Evolutionary conservation across 2,888 invertebrate genomes (phyloP).

Genomic region (Sarcophaga subvicina): DNA sequence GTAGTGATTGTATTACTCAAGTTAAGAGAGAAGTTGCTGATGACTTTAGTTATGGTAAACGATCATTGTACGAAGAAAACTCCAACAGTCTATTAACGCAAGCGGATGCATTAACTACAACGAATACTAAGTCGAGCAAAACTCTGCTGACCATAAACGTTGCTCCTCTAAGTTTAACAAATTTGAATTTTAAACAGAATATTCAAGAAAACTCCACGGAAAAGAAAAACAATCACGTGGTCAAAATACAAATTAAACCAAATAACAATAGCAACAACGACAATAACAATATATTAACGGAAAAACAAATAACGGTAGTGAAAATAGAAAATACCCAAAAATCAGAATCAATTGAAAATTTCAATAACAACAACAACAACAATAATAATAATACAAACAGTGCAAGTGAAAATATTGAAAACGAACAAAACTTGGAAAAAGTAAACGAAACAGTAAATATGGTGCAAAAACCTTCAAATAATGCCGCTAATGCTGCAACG

Average conservation of each 20-base stretch:
- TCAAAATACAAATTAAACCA: slow-evolving; percentile 80
- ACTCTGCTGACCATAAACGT: slow-evolving; percentile 56
- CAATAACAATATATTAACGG: slow-evolving; percentile 40
- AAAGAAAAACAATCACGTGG: slow-evolving; percentile 76
- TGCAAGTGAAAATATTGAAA: slow-evolving; percentile 52
- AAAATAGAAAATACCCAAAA: slow-evolving; percentile 67
- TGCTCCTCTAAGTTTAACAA: not conserved
- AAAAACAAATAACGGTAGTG: slow-evolving; percentile 71
- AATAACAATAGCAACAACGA: slow-evolving; percentile 57
- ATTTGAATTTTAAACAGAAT: slow-evolving; percentile 56
- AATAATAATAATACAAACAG: slow-evolving; percentile 24
- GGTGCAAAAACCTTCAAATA: slow-evolving; percentile 72
- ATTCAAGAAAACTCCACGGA: slow-evolving; percentile 50
- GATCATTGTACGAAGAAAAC: slow-evolving; percentile 63
- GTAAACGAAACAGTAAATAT: slow-evolving; percentile 58
- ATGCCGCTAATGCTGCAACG: slow-evolving; percentile 27
- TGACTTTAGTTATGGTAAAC: slow-evolving; percentile 68
- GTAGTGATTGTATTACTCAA: slow-evolving; percentile 39
- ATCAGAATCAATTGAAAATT: slow-evolving; percentile 36
- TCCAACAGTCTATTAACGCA: slow-evolving; percentile 73
- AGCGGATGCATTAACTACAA: slow-evolving; percentile 77
- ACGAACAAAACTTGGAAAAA: slow-evolving; percentile 19
- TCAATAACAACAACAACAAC: slow-evolving; percentile 4
- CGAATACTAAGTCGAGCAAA: slow-evolving; percentile 69
- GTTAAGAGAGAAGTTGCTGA: slow-evolving; percentile 61